These are phyloP conservation scores for Myrmophylax atrothorax DNA, from an alignment of 2,113 vertebrate genomes.

Conservation along the genomic window DNA sequence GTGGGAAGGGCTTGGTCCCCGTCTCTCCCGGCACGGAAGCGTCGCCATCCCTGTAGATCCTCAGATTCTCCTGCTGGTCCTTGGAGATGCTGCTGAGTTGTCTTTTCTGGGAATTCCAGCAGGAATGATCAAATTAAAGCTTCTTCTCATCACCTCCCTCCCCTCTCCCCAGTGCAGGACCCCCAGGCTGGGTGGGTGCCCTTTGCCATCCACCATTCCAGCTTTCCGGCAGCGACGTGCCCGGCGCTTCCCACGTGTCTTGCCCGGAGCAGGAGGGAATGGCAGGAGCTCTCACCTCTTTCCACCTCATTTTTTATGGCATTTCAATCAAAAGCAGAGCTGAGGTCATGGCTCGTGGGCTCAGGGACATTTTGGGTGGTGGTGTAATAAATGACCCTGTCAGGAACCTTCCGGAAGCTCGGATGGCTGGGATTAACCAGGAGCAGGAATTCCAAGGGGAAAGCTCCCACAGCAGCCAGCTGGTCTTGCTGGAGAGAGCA, in stretches of 20 bases:
- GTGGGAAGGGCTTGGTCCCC: not conserved
- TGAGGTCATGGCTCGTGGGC: accelerated
- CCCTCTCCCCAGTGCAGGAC: not conserved
- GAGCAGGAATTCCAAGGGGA: not conserved
- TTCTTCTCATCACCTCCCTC: not conserved
- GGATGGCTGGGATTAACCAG: accelerated
- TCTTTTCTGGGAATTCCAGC: not conserved
- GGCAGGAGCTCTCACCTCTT: not conserved
- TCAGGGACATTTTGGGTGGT: not conserved
- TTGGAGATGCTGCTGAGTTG: not conserved
- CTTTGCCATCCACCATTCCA: accelerated
- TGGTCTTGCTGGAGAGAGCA: too few species aligned
- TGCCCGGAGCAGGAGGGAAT: too few species aligned
- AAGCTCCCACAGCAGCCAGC: too few species aligned
- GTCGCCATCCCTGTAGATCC: not conserved
- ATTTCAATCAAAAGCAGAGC: not conserved
- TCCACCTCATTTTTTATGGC: accelerated
- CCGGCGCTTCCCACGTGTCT: not conserved
- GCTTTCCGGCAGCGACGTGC: accelerated
- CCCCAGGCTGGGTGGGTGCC: accelerated
- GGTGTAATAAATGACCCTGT: not conserved
- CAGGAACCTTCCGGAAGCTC: not conserved
- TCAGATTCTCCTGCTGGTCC: not conserved
- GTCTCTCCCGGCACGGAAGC: accelerated
- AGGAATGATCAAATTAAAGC: not conserved